phyloP scores from a whole-genome alignment of 2,797 vertebrate species.

The Dryobates pubescens region DNA sequence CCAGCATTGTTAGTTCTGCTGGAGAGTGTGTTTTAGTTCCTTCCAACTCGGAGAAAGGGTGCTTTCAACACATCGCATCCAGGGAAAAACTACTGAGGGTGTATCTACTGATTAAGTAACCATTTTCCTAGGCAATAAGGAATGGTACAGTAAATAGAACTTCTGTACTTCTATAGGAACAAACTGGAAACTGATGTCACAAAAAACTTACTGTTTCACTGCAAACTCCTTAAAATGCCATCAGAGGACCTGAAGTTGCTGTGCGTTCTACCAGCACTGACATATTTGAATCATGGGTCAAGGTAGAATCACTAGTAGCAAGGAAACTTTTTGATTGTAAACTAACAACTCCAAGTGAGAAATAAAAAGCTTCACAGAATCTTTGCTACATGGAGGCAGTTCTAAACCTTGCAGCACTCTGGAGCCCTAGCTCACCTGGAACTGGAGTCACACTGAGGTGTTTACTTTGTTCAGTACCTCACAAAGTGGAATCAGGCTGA shows the following conservation, averaged over 20 bases:
- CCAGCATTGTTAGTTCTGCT: neutral
- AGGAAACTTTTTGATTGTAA: neutral
- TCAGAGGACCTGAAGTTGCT: neutral
- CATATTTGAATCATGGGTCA: neutral
- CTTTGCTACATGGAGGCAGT: neutral
- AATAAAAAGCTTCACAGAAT: neutral
- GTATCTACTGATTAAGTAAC: neutral
- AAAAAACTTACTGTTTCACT: neutral
- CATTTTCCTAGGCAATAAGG: conserved; percentile 5
- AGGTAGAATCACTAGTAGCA: neutral
- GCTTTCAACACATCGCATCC: neutral
- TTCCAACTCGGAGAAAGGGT: neutral
- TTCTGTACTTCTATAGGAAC: neutral
- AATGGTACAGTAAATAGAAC: neutral
- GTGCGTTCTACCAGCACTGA: neutral
- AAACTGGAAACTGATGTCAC: neutral
- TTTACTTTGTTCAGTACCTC: neutral
- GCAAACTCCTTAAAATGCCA: neutral
- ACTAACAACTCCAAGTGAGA: neutral
- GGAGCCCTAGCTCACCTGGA: neutral
- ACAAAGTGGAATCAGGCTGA: neutral
- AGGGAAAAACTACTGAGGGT: neutral
- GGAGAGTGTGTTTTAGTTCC: neutral
- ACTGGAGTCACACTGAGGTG: neutral
- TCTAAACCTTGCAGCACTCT: neutral